Percentiles rank a stretch among this genome's conserved stretches.
Evolutionary conservation across 1,140 invertebrate genomes (phyloP).

Genomic region (Macrocentrus cingulum): DNA sequence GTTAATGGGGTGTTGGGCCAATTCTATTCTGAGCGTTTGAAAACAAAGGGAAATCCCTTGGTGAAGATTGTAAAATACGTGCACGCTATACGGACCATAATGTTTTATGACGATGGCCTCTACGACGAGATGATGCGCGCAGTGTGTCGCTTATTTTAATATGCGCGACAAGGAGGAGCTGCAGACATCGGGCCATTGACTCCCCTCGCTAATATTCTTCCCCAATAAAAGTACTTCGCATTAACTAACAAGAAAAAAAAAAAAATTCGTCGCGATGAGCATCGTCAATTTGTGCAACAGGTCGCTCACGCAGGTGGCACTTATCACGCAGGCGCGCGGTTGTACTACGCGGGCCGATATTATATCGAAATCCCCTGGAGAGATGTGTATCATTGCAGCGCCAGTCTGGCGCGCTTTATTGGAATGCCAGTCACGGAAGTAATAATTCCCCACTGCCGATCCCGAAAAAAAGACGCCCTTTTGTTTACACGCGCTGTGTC

Average conservation of each 20-base stretch:
- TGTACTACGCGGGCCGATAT: neutral
- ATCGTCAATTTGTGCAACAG: conserved; percentile 35
- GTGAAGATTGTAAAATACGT: neutral
- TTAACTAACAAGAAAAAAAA: too few species aligned
- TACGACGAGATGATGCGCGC: neutral
- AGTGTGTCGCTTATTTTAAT: neutral
- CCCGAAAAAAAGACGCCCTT: neutral
- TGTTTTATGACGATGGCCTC: neutral
- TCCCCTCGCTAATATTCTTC: too few species aligned
- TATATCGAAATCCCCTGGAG: conserved; percentile 2
- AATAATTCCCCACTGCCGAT: conserved; percentile 1
- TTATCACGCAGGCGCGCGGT: conserved; percentile 1
- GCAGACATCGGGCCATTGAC: too few species aligned
- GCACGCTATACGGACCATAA: neutral
- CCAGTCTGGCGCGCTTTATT: conserved; percentile 14
- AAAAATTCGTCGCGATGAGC: too few species aligned
- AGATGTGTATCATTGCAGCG: conserved; percentile 4
- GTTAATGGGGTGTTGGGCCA: conserved; percentile 12
- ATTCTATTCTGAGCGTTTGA: conserved; percentile 15
- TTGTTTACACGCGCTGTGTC: conserved; percentile 13
- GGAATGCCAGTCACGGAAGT: conserved; percentile 21
- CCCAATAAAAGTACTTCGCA: too few species aligned
- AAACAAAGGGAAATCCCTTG: conserved; percentile 1
- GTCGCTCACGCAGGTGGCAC: conserved; percentile 35
- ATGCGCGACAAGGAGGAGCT: too few species aligned